Evolutionary conservation across 2,888 invertebrate species (phyloP).

Genomic region (Mythimna ferrago): DNA sequence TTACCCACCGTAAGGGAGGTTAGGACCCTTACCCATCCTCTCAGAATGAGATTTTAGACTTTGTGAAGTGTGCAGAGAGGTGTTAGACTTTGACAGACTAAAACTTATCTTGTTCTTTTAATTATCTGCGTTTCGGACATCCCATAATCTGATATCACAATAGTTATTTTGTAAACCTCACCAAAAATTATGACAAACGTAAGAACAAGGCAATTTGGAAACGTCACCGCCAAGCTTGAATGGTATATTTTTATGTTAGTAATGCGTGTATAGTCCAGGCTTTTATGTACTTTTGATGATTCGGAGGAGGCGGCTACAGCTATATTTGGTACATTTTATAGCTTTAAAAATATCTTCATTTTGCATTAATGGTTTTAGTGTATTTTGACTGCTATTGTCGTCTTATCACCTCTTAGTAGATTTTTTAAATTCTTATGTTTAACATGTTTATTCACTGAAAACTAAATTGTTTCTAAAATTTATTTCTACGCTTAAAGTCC

Average conservation of each 20-base stretch:
- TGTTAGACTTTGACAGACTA: too few relatives aligned
- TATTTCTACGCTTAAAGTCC: background rate
- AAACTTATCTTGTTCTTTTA: too few relatives aligned
- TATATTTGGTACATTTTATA: slow-evolving; percentile 45
- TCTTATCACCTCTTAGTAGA: background rate
- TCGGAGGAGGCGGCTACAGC: slow-evolving; percentile 22
- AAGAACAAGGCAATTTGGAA: background rate
- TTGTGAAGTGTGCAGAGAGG: too few relatives aligned
- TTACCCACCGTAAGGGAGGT: too few relatives aligned
- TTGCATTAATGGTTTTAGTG: slow-evolving; percentile 13
- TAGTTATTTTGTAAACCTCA: background rate
- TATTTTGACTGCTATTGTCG: slow-evolving; percentile 13
- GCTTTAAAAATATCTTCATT: slow-evolving; percentile 43
- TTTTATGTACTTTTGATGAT: slow-evolving; percentile 51
- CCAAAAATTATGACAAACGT: background rate
- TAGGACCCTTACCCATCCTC: too few relatives aligned
- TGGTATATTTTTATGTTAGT: slow-evolving; percentile 24
- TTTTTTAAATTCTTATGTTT: slow-evolving; percentile 4
- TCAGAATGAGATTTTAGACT: too few relatives aligned
- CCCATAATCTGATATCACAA: too few relatives aligned
- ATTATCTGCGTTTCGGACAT: too few relatives aligned
- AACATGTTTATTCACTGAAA: background rate
- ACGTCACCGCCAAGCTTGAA: slow-evolving; percentile 30
- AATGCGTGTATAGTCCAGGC: slow-evolving; percentile 36
- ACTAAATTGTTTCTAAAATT: background rate